Evolutionary conservation across 2,113 vertebrate species (phyloP).

Genomic region (Hippopotamus amphibius): DNA sequence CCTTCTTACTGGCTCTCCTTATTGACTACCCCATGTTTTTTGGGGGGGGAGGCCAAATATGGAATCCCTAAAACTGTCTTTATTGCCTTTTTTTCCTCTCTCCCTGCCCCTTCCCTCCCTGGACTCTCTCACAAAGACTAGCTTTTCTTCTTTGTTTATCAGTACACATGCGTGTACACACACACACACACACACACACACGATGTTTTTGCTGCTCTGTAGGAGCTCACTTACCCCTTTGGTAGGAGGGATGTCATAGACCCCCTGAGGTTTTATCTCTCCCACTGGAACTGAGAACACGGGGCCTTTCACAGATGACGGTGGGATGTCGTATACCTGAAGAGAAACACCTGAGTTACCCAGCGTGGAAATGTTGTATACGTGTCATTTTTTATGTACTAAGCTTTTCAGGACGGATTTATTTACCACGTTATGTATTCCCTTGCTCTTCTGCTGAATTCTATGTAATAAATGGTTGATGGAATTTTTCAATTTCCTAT

Average conservation of each 20-base stretch:
- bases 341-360: constrained; percentile 67
- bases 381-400: neutral
- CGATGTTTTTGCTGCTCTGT: neutral
- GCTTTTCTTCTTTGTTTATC: neutral
- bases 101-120: neutral
- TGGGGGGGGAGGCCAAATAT: neutral
- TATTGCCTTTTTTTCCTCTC: neutral
- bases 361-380: neutral
- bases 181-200: neutral
- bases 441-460: neutral
- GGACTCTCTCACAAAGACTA: neutral
- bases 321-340: constrained; percentile 97
- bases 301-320: constrained; percentile 87
- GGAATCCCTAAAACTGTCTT: neutral
- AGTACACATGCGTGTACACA: neutral
- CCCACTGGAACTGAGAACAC: constrained; percentile 81
- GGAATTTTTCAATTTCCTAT: neutral
- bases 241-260: constrained; percentile 93
- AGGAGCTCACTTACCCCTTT: constrained; percentile 87
- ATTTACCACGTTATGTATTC: neutral
- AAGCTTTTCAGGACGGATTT: neutral
- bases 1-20: neutral
- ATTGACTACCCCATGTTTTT: neutral
- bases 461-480: neutral
- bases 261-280: constrained; percentile 88